Percentiles rank a stretch among this genome's conserved stretches.
Evolutionary conservation across 2,113 vertebrate species (phyloP).

Genomic region (Hippocampus mohnikei): DNA sequence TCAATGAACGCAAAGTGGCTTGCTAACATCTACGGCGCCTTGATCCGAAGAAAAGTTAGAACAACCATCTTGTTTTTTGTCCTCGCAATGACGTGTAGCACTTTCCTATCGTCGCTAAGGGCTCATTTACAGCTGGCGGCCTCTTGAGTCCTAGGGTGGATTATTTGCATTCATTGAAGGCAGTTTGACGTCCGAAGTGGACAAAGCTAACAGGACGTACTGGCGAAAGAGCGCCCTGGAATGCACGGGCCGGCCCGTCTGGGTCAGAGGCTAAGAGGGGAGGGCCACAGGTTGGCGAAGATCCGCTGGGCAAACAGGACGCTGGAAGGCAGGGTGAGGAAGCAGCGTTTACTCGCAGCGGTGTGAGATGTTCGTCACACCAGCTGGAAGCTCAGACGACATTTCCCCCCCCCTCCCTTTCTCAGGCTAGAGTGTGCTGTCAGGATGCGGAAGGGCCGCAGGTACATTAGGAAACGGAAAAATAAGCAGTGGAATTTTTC

Average conservation of each 20-base stretch:
- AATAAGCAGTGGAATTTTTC: too few species aligned
- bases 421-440: neutral
- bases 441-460: neutral
- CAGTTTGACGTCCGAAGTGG: constrained; percentile 50
- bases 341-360: constrained; percentile 49
- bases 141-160: constrained; percentile 8
- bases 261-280: constrained; percentile 48
- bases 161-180: constrained; percentile 42
- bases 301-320: constrained; percentile 55
- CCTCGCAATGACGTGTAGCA: too few species aligned
- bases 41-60: too few species aligned
- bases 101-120: too few species aligned
- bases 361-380: constrained; percentile 58
- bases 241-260: neutral
- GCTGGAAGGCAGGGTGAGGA: constrained; percentile 33
- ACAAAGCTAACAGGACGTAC: constrained; percentile 43
- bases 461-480: too few species aligned
- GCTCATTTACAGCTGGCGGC: too few species aligned
- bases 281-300: constrained; percentile 8
- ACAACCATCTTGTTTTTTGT: too few species aligned
- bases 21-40: too few species aligned
- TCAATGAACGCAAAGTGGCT: too few species aligned
- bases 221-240: constrained; percentile 27
- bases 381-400: constrained; percentile 27
- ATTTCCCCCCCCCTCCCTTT: constrained; percentile 46